These are phyloP conservation scores for Cyprinodon brontotheroides DNA, from an alignment of 2,113 vertebrate species.

Conservation along the genomic window DNA sequence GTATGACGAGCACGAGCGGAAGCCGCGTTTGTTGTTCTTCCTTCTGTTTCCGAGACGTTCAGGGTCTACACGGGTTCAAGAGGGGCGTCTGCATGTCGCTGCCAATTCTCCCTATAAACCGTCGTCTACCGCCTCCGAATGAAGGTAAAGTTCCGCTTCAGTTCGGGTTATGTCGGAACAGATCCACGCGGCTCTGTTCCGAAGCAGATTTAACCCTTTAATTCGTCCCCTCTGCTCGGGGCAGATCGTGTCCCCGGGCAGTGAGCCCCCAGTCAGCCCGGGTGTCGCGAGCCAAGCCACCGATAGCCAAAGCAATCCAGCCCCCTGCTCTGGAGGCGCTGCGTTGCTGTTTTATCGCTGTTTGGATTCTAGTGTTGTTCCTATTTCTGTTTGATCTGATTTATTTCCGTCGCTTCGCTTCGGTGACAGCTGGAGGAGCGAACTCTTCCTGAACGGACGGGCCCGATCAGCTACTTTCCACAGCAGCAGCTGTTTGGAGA, in stretches of 20 bases:
- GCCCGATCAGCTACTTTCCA: conserved; percentile 43
- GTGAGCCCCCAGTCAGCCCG: background rate
- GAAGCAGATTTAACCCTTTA: background rate
- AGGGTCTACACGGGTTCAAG: conserved; percentile 59
- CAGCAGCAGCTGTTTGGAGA: conserved; percentile 53
- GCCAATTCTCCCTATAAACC: conserved; percentile 42
- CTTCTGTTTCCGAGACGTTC: conserved; percentile 71
- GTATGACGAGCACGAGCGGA: conserved; percentile 60
- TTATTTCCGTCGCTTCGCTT: too few species aligned
- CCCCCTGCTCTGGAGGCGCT: conserved; percentile 18
- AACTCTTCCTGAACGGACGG: conserved; percentile 26
- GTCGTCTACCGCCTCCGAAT: conserved; percentile 72
- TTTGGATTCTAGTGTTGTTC: background rate
- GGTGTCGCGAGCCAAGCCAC: conserved; percentile 25
- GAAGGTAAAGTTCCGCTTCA: conserved; percentile 70
- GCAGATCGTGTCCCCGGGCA: background rate
- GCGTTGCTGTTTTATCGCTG: accelerated
- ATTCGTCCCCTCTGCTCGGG: background rate
- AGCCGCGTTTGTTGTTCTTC: conserved; percentile 79
- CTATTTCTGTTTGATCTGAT: too few species aligned
- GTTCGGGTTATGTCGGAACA: background rate
- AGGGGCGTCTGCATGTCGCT: conserved; percentile 74
- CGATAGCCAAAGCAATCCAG: conserved; percentile 50
- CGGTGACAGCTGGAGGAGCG: conserved; percentile 51
- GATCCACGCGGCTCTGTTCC: accelerated